Base-by-base conservation (phyloP, 2,888 invertebrate species). In the Drosophila suboccidentalis region DNA sequence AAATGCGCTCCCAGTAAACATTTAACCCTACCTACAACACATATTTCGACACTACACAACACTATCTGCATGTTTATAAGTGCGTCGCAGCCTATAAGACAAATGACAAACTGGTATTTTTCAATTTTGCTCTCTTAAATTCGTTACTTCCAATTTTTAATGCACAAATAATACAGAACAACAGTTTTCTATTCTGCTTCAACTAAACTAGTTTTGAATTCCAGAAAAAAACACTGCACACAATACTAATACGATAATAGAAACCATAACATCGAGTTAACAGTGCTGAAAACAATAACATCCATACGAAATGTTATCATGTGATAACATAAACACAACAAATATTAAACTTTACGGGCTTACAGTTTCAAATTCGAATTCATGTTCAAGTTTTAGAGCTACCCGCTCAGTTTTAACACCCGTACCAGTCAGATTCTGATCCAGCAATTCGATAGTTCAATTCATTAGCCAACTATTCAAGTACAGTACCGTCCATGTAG, bases 401-500 rank as follows among this genome's bases (percentile, higher is more conserved):
- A 34, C 75, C 50, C 57, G 11, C 26, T 19, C 10, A 57, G 46
- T 65, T 44, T 13, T 55, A 34, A 49, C 34, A 22, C 22, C 11
- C 32, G 29, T 41, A 17, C 38, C 38, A 49, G 11, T 11, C 34
- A 36, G 50, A 44, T 32, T 36, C n/a, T 39, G 39, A 53, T 58
- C 47, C 43, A 63, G 36, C 38, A 49, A 19, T 34, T 53, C 34
- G 38, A 41, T 60, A 75, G 66, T 68, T 64, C 44, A 66, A 72
- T 58, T 50, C 41, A 2, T 39, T 77, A 77, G 66, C 17, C 46
- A 46, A 54, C 62, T 60, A 75, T 39, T 63, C 51, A 71, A 81
- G 66, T 75, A 76, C 71, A 80, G 79, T 85, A 86, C 85, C 85
- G 85, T 86, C 85, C 85, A 86, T 57, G 46, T 47, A 71, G 54